Percentiles rank a stretch among this genome's conserved stretches.
Evolutionary conservation across 53 echinoderm and acorn worm species (phyloP).

Genomic region (Paracentrotus lividus): DNA sequence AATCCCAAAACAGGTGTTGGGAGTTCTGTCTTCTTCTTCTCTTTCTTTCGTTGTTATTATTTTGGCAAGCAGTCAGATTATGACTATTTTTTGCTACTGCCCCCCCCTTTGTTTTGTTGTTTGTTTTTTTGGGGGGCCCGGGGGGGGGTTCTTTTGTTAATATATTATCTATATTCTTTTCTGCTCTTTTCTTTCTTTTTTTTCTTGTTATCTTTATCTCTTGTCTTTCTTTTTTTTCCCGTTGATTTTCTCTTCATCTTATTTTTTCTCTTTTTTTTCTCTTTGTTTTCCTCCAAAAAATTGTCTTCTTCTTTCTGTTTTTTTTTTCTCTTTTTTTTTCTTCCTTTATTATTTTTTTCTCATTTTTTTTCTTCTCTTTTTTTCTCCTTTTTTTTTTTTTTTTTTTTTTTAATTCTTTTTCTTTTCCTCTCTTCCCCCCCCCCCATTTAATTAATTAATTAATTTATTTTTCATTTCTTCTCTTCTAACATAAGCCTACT

Average conservation of each 20-base stretch:
- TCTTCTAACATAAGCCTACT: too few species aligned
- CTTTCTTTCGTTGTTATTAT: too few species aligned
- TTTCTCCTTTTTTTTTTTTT: background rate
- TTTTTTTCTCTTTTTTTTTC: background rate
- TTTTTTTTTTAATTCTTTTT: background rate
- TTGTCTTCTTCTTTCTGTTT: background rate
- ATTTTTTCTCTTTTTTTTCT: background rate
- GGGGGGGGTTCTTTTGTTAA: too few species aligned
- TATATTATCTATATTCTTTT: background rate
- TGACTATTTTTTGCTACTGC: too few species aligned
- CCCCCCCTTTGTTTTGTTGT: background rate
- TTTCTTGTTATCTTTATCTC: background rate
- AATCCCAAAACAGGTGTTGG: too few species aligned
- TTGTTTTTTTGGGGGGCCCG: background rate
- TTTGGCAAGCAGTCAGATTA: too few species aligned
- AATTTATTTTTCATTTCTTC: too few species aligned
- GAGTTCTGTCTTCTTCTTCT: too few species aligned
- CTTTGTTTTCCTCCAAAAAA: background rate
- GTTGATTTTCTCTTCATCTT: background rate
- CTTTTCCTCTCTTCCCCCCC: background rate
- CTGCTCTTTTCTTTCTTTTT: background rate
- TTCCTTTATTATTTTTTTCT: background rate
- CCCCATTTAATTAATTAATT: too few species aligned
- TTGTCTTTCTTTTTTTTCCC: background rate
- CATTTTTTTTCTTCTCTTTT: background rate